These are phyloP conservation scores for Heliconius ismenius DNA, from an alignment of 2,888 invertebrate genomes.

Conservation along the genomic window DNA sequence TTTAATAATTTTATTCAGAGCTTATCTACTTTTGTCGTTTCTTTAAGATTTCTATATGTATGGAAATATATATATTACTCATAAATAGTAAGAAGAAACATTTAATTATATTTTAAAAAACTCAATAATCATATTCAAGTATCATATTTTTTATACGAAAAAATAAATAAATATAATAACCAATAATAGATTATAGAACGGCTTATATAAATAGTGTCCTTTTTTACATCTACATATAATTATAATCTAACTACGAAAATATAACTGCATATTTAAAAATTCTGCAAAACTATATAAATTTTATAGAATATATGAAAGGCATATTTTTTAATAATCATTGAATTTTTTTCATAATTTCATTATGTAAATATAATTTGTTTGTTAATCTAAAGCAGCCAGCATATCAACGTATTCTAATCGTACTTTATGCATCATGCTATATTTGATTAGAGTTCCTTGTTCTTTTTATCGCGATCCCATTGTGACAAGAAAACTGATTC, in stretches of 20 bases:
- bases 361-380: background rate
- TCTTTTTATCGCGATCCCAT: background rate
- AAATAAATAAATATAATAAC: background rate
- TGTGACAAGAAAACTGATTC: constrained; percentile 1
- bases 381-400: background rate
- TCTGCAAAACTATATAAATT: too few species aligned
- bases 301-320: too few species aligned
- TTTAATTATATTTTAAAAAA: background rate
- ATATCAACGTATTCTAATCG: background rate
- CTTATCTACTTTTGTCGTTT: background rate
- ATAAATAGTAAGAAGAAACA: background rate
- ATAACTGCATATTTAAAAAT: too few species aligned
- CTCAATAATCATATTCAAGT: background rate
- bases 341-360: too few species aligned
- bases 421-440: background rate
- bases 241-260: too few species aligned
- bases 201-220: too few species aligned
- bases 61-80: background rate
- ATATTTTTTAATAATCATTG: too few species aligned
- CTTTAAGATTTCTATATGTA: too few species aligned
- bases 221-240: too few species aligned
- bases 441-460: background rate
- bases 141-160: background rate
- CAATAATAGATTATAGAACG: background rate
- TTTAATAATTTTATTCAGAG: background rate